Conservation (phyloP, 23 tunicate genomes). For the Ascidia mentula region DNA sequence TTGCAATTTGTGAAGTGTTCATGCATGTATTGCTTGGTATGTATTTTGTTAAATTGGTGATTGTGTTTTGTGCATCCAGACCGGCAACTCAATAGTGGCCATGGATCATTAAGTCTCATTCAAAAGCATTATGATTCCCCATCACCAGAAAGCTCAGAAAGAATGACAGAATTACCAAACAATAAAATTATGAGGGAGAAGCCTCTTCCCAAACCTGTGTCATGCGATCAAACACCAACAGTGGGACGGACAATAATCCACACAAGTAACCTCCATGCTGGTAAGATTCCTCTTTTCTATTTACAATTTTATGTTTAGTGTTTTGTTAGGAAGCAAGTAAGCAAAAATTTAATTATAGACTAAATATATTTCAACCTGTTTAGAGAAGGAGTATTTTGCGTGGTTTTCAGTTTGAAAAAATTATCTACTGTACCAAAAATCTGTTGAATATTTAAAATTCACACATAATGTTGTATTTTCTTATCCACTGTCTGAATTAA, state of each 20-base stretch:
- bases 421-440: no score
- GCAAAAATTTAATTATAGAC: no score
- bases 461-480: no score
- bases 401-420: no score
- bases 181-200: background rate
- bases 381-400: no score
- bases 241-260: background rate
- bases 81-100: background rate
- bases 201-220: background rate
- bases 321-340: background rate
- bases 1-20: no score
- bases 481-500: no score
- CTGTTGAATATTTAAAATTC: no score
- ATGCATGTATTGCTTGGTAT: no score
- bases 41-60: no score
- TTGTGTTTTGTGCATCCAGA: no score
- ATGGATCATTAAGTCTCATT: background rate
- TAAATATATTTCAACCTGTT: no score
- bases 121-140: background rate
- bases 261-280: background rate
- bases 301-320: background rate
- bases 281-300: background rate
- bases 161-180: background rate
- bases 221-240: background rate
- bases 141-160: background rate